Base-by-base conservation (phyloP, 2,113 vertebrate genomes). In the Scatophagus argus region DNA sequence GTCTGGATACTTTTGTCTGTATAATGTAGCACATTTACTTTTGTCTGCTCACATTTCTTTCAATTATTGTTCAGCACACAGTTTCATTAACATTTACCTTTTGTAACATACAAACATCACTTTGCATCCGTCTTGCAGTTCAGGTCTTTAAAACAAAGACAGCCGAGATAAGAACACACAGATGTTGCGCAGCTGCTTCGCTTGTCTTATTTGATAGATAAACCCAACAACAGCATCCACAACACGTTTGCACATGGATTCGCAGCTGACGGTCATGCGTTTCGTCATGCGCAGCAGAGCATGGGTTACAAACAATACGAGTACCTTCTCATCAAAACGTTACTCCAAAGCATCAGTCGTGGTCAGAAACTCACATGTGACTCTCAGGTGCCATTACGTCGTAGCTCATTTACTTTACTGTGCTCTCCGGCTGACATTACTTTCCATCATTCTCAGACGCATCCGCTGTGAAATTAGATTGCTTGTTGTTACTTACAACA, bases 371-470 rank as follows among this genome's bases (percentile, higher is more conserved):
- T 65, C 29, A 41, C 38, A 51, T 11, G 3, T 73, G 56, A 76
- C 47, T 43, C 75, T 25, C 55, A 63, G 61, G 38, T 49, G 27
- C 56, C 55, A 49, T 65, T 82, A 52, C 79, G 70, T 73, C 51
- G 52, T n/a, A 60, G 56, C 70, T 81, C 55, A 61, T 88, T 60
- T 60, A 62, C 43, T 29, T 72, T n/a, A n/a, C 39, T 62, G 25
- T 51, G 29, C 61, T 11, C 29, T 64, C 43, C 17, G 23, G 34
- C 55, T 54, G 38, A 44, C 27, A 63, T 21, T 17, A 61, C 54
- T 19, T 4, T 8, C 43, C 43, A 38, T 72, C 54, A 39, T n/a
- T n/a, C 29, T 38, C 41, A 47, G 13, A 19, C 1, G 16, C 79
- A 61, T 34, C 36, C 71, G 10, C 66, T 47, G 38, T 78, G 55